Percentiles rank a stretch among this genome's conserved stretches.
Conservation (phyloP, 2,797 vertebrate genomes). For the Alexandromys oeconomus region DNA sequence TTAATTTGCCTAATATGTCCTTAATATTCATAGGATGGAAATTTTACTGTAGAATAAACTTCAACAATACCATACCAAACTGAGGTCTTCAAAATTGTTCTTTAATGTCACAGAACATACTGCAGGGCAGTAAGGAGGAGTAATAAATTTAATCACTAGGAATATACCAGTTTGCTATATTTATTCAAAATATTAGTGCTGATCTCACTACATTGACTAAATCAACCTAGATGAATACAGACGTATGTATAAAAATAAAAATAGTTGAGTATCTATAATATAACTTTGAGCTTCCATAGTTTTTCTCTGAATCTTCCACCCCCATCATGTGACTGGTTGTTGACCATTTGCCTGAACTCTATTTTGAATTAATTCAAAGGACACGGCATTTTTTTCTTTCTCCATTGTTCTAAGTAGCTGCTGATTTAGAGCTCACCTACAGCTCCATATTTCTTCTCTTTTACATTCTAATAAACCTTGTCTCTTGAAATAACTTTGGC, state of each 20-base stretch:
- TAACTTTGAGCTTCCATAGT: not conserved
- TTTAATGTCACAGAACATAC: not conserved
- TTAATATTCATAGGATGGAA: not conserved
- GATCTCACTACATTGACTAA: not conserved
- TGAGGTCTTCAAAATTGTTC: not conserved
- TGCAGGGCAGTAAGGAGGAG: rapidly evolving
- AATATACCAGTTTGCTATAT: not conserved
- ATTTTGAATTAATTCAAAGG: not conserved
- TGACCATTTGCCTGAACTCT: not conserved
- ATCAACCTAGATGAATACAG: not conserved
- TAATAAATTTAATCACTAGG: not conserved
- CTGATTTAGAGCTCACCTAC: not conserved
- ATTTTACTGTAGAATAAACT: not conserved
- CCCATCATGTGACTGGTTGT: not conserved
- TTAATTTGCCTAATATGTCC: not conserved
- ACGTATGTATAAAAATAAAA: not conserved
- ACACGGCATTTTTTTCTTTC: not conserved
- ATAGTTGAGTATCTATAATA: not conserved
- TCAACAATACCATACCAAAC: not conserved
- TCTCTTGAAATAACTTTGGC: not conserved
- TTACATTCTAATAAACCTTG: not conserved
- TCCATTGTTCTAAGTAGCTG: not conserved
- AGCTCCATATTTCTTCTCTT: not conserved
- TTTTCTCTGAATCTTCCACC: not conserved
- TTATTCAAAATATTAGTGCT: slow-evolving; percentile 3